Percentiles rank a stretch among this genome's conserved stretches.
phyloP scores from a whole-genome alignment of 2,113 vertebrate genomes.

The Synchiropus splendidus region DNA sequence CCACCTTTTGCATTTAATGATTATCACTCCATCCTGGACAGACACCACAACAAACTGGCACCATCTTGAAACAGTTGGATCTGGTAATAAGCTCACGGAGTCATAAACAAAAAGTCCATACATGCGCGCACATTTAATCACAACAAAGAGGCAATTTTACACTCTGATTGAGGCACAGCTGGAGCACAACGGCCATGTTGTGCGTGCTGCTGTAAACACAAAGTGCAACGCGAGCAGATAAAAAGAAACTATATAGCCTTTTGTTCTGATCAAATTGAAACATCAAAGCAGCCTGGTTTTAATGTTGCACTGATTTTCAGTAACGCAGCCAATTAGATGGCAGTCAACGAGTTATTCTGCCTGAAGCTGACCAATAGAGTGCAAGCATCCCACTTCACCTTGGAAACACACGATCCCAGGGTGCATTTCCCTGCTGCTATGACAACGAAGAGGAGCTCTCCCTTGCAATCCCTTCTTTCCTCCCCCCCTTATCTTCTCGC shows the following conservation, averaged over 20 bases:
- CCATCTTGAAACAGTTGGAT: slow-evolving; percentile 31
- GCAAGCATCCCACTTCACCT: slow-evolving; percentile 55
- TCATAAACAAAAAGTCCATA: slow-evolving; percentile 13
- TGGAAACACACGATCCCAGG: slow-evolving; percentile 60
- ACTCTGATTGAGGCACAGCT: slow-evolving; percentile 21
- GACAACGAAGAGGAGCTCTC: slow-evolving; percentile 56
- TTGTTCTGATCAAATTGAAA: slow-evolving; percentile 35
- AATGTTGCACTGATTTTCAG: slow-evolving; percentile 30
- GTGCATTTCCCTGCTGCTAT: slow-evolving; percentile 65
- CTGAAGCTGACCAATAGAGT: slow-evolving; percentile 50
- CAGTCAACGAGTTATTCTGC: slow-evolving; percentile 29
- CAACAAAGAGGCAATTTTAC: slow-evolving; percentile 15
- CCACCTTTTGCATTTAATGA: slow-evolving; percentile 5
- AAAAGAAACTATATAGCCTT: slow-evolving; percentile 8
- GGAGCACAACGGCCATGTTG: slow-evolving; percentile 11
- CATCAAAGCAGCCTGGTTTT: slow-evolving; percentile 30
- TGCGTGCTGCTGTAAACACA: slow-evolving; percentile 6
- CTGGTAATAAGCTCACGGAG: slow-evolving; percentile 30
- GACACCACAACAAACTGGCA: slow-evolving; percentile 7
- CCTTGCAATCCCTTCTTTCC: slow-evolving; percentile 29
- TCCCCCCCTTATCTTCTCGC: slow-evolving; percentile 19
- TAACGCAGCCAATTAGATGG: slow-evolving; percentile 39
- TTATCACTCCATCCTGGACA: no score
- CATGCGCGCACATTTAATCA: slow-evolving; percentile 14
- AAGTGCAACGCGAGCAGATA: slow-evolving; percentile 17